These are phyloP conservation scores for Siniperca knerii DNA, from an alignment of 2,113 vertebrate genomes.

Conservation along the genomic window DNA sequence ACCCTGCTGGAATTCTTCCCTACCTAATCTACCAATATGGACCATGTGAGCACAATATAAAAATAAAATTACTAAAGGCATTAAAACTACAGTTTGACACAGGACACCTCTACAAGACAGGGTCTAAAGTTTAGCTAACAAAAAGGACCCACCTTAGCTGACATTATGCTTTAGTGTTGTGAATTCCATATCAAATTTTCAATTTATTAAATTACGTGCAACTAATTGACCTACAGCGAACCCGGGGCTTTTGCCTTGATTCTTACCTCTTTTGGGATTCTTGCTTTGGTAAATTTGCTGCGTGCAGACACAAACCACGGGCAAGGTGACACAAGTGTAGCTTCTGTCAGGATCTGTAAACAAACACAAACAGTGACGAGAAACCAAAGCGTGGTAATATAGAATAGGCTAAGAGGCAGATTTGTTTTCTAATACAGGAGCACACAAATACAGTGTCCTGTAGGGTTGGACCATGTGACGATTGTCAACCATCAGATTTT, in stretches of 20 bases:
- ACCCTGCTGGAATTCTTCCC: background rate
- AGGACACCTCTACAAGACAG: background rate
- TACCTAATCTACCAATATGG: background rate
- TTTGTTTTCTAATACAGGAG: background rate
- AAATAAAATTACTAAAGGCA: background rate
- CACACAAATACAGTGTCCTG: too few relatives aligned
- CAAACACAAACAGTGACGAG: background rate
- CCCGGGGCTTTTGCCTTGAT: background rate
- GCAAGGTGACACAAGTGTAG: slow-evolving; percentile 29
- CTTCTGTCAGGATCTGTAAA: slow-evolving; percentile 72
- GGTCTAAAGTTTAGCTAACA: background rate
- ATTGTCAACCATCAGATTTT: background rate
- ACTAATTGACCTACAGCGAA: background rate
- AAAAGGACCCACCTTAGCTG: background rate
- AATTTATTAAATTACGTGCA: background rate
- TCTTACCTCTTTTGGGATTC: slow-evolving; percentile 78
- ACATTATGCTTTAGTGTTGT: background rate
- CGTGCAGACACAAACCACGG: slow-evolving; percentile 68
- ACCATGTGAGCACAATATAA: background rate
- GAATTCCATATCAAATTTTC: background rate
- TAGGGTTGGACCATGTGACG: background rate
- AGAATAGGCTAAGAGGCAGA: background rate
- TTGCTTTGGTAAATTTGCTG: slow-evolving; percentile 78
- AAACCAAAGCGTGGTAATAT: background rate
- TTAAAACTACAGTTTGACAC: background rate